Conservation (phyloP, 2,113 vertebrate genomes). For the Salvelinus alpinus region DNA sequence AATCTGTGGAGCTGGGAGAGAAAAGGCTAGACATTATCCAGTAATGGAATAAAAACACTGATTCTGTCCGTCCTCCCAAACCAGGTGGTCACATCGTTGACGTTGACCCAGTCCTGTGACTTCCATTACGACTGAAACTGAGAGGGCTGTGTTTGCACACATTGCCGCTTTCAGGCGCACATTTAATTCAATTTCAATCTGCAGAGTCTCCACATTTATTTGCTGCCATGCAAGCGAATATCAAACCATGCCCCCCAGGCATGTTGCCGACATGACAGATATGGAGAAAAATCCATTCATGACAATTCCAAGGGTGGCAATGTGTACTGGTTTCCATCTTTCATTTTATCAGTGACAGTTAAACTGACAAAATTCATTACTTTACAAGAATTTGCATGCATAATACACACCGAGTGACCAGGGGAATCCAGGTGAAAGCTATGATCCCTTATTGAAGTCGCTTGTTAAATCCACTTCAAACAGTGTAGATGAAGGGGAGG, state of each 20-base stretch:
- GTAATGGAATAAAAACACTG: too few relatives aligned
- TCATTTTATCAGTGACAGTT: too few relatives aligned
- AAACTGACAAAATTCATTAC: too few relatives aligned
- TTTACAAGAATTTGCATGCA: too few relatives aligned
- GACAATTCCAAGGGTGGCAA: background rate
- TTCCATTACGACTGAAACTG: constrained; percentile 57
- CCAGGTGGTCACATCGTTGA: background rate
- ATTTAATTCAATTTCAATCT: constrained; percentile 57
- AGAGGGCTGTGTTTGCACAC: constrained; percentile 30
- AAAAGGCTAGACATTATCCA: too few relatives aligned
- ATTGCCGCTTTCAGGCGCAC: constrained; percentile 33
- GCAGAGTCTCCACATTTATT: constrained; percentile 34
- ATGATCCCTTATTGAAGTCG: too few relatives aligned
- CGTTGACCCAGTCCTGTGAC: constrained; percentile 59
- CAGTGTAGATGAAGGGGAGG: too few relatives aligned
- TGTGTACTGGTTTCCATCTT: background rate
- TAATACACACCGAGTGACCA: too few relatives aligned
- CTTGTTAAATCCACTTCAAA: too few relatives aligned
- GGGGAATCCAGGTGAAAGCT: too few relatives aligned
- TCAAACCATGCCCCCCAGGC: background rate
- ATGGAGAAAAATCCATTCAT: background rate
- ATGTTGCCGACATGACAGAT: background rate
- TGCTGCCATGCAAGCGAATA: constrained; percentile 23
- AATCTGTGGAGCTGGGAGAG: background rate
- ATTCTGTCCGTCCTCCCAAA: background rate